These are phyloP conservation scores for Bergia sp. DNA, from an alignment of 92 coral and sea anemone genomes.

Conservation along the genomic window DNA sequence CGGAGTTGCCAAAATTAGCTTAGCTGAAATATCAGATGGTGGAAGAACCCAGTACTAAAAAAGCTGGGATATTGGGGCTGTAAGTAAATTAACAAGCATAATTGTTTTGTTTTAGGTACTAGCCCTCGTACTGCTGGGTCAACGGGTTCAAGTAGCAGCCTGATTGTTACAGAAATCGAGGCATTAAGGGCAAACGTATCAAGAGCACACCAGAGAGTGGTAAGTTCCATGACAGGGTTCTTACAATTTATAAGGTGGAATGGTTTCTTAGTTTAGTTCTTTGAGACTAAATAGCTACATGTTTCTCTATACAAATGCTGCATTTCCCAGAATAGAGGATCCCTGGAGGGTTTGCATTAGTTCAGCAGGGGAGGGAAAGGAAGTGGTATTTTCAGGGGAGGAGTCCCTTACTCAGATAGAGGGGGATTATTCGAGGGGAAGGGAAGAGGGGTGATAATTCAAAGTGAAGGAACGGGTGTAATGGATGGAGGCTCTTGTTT, in stretches of 20 bases:
- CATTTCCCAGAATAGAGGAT: no score
- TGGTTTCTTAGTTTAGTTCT: not conserved
- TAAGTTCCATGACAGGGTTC: not conserved
- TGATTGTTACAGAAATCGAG: not conserved
- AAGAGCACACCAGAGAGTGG: slow-evolving; percentile 1
- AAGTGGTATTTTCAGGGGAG: no score
- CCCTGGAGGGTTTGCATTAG: no score
- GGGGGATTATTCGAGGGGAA: not conserved
- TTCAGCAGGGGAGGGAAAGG: no score
- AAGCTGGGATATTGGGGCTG: no score
- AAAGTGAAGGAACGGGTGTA: no score
- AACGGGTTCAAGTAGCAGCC: not conserved
- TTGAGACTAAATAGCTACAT: not conserved
- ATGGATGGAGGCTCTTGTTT: no score
- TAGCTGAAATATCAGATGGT: no score
- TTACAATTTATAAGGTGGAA: not conserved
- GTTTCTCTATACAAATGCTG: no score
- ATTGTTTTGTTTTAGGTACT: not conserved
- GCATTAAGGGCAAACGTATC: not conserved
- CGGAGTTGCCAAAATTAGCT: no score
- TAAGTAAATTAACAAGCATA: not conserved
- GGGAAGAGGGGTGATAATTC: not conserved
- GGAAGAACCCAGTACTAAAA: no score
- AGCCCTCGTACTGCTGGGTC: slow-evolving; percentile 28
- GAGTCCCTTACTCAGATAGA: no score